These are phyloP conservation scores for Meandrina meandrites DNA, from an alignment of 92 coral and sea anemone species.

Conservation along the genomic window DNA sequence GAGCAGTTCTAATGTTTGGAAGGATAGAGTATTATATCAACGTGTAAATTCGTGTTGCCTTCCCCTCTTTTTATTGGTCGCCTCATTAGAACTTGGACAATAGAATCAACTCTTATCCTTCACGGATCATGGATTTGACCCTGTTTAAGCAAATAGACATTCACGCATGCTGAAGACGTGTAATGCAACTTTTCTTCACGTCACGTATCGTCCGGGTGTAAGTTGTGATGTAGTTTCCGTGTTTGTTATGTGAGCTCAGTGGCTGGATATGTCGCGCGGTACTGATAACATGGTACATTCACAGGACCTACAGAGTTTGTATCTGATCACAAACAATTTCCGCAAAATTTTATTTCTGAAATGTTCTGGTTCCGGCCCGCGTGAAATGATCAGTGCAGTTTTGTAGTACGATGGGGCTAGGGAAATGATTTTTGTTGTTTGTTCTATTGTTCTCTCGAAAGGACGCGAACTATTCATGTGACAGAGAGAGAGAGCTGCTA, in stretches of 20 bases:
- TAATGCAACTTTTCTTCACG: conserved; percentile 19
- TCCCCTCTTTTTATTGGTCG: conserved; percentile 10
- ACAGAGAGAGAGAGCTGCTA: too few species aligned
- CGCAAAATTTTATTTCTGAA: neutral
- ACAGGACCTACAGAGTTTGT: neutral
- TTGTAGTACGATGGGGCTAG: too few species aligned
- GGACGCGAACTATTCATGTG: too few species aligned
- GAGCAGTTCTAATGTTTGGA: conserved; percentile 7
- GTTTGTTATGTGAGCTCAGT: neutral
- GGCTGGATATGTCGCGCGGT: neutral
- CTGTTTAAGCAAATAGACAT: conserved; percentile 11
- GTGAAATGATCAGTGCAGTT: too few species aligned
- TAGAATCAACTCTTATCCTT: neutral
- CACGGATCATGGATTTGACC: conserved; percentile 40
- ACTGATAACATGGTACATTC: too few species aligned
- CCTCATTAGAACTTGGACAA: conserved; percentile 14
- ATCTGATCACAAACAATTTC: neutral
- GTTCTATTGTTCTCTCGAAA: too few species aligned
- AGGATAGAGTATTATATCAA: conserved; percentile 16
- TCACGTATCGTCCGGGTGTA: conserved; percentile 7
- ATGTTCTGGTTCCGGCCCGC: too few species aligned
- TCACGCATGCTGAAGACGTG: conserved; percentile 1
- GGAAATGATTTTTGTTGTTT: too few species aligned
- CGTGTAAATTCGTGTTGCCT: conserved; percentile 39
- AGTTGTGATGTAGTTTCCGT: conserved; percentile 12